Percentiles rank a stretch among this genome's conserved stretches.
phyloP scores from a whole-genome alignment of 2,797 vertebrate genomes.

The Myotis daubentonii region DNA sequence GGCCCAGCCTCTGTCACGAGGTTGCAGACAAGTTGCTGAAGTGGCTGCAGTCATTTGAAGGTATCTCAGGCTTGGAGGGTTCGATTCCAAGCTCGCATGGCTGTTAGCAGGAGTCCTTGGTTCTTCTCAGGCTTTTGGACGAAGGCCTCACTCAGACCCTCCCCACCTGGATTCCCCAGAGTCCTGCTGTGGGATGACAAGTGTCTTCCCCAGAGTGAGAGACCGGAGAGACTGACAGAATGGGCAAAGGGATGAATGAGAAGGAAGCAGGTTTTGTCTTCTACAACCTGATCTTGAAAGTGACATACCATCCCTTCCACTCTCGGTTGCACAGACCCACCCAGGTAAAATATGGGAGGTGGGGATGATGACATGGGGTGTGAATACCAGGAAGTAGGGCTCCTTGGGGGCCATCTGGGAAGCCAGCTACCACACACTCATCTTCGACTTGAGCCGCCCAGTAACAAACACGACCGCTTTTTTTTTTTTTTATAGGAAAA shows the following conservation, averaged over 20 bases:
- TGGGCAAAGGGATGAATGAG: neutral
- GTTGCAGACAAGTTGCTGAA: neutral
- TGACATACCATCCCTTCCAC: rapidly evolving
- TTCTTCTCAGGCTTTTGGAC: neutral
- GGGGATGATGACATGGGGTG: neutral
- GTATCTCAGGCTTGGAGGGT: neutral
- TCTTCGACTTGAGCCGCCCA: rapidly evolving
- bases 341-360: rapidly evolving
- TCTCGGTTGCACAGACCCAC: neutral
- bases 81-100: neutral
- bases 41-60: neutral
- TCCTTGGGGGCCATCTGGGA: neutral
- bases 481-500: neutral
- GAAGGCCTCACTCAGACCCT: neutral
- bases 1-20: neutral
- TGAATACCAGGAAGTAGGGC: neutral
- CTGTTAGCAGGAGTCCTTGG: neutral
- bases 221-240: neutral
- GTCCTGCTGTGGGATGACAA: rapidly evolving
- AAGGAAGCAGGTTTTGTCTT: neutral
- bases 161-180: neutral
- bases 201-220: neutral
- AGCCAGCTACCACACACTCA: neutral
- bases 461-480: neutral
- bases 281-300: neutral